Conservation (phyloP, 2,797 vertebrate genomes). For the Varecia variegata region DNA sequence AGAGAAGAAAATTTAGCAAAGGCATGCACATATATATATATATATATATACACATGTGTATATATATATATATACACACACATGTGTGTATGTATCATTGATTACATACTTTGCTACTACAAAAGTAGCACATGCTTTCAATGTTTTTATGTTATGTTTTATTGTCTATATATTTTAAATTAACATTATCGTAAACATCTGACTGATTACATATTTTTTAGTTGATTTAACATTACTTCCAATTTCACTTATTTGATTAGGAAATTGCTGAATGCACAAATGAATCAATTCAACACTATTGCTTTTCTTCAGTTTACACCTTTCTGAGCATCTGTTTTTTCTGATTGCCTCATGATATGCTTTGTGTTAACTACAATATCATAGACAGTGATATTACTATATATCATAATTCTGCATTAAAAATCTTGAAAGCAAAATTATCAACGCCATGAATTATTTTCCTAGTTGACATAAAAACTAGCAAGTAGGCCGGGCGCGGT, state of each 20-base stretch:
- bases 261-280: background rate
- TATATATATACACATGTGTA: background rate
- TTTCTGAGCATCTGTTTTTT: background rate
- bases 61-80: background rate
- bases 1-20: background rate
- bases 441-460: background rate
- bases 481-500: too few species aligned
- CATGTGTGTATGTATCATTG: background rate
- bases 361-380: background rate
- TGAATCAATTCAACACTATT: background rate
- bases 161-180: background rate
- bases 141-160: background rate
- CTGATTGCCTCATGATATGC: background rate
- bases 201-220: background rate
- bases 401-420: background rate
- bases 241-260: background rate
- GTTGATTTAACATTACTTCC: background rate
- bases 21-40: fast-evolving
- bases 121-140: background rate
- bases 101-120: background rate
- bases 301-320: background rate
- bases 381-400: background rate
- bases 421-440: background rate
- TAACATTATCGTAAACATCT: background rate
- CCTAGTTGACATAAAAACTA: background rate